Conservation (phyloP, 1,140 invertebrate species). For the Zaprionus inermis region DNA sequence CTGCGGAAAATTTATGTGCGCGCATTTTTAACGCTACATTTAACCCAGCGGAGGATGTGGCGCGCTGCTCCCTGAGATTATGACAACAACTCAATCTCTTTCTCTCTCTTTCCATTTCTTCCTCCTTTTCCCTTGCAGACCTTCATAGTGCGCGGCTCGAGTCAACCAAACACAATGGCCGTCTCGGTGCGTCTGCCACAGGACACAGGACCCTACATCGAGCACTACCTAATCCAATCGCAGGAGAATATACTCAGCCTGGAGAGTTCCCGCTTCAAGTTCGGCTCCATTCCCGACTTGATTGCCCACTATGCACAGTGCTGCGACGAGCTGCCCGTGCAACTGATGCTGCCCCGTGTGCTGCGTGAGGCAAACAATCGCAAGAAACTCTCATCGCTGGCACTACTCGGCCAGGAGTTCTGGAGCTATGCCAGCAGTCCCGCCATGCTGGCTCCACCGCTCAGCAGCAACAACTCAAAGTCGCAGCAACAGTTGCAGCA, state of each 20-base stretch:
- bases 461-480: conserved; percentile 1
- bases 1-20: conserved; percentile 74
- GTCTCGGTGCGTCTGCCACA: conserved; percentile 94
- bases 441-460: conserved; percentile 83
- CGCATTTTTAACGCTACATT: conserved; percentile 83
- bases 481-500: conserved; percentile 59
- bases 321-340: conserved; percentile 97
- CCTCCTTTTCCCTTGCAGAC: conserved; percentile 86
- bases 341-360: conserved; percentile 92
- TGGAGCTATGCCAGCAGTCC: conserved; percentile 95
- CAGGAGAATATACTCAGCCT: conserved; percentile 91
- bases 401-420: conserved; percentile 96
- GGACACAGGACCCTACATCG: conserved; percentile 94
- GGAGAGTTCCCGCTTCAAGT: conserved; percentile 96
- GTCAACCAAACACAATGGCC: conserved; percentile 96
- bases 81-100: conserved; percentile 47
- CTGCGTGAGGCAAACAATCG: conserved; percentile 94
- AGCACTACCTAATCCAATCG: conserved; percentile 97
- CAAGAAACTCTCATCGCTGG: conserved; percentile 94
- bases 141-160: conserved; percentile 97
- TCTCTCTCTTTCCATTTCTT: not conserved
- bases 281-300: conserved; percentile 94
- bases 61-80: conserved; percentile 18
- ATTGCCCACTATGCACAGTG: conserved; percentile 97
- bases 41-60: conserved; percentile 43